Evolutionary conservation across 2,888 invertebrate genomes (phyloP).

Genomic region (Kuschelorhynchus macadamiae): DNA sequence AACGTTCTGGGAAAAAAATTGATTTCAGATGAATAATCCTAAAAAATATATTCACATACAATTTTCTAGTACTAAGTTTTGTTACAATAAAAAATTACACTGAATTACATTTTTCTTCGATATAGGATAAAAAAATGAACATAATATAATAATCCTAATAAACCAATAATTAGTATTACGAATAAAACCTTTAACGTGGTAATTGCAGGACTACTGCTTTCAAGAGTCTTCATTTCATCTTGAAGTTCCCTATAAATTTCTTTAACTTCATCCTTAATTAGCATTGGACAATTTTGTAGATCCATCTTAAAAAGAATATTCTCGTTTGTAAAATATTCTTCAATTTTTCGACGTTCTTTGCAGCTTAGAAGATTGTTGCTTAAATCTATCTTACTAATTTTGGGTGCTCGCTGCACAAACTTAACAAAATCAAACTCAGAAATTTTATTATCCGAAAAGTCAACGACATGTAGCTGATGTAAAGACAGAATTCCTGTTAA

Average conservation of each 20-base stretch:
- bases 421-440: constrained; percentile 62
- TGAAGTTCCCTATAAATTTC: constrained; percentile 9
- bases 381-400: constrained; percentile 60
- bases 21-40: no score
- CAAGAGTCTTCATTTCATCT: background rate
- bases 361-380: constrained; percentile 62
- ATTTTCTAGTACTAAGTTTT: no score
- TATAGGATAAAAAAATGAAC: constrained; percentile 57
- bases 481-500: constrained; percentile 62
- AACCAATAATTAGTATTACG: constrained; percentile 53
- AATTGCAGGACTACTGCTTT: constrained; percentile 10
- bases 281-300: constrained; percentile 28
- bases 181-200: constrained; percentile 52
- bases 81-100: no score
- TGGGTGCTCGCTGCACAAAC: constrained; percentile 61
- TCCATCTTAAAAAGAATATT: constrained; percentile 56
- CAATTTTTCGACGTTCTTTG: constrained; percentile 36
- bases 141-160: constrained; percentile 59
- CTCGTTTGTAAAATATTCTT: constrained; percentile 58
- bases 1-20: no score
- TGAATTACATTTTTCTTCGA: no score
- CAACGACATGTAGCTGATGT: constrained; percentile 62
- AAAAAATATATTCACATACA: no score
- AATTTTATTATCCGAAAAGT: constrained; percentile 63
- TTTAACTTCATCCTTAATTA: background rate